A percentile compares a stretch with the other conserved stretches of the same genome.
Conservation (phyloP, 2,888 invertebrate species). For the Cantharis lateralis region DNA sequence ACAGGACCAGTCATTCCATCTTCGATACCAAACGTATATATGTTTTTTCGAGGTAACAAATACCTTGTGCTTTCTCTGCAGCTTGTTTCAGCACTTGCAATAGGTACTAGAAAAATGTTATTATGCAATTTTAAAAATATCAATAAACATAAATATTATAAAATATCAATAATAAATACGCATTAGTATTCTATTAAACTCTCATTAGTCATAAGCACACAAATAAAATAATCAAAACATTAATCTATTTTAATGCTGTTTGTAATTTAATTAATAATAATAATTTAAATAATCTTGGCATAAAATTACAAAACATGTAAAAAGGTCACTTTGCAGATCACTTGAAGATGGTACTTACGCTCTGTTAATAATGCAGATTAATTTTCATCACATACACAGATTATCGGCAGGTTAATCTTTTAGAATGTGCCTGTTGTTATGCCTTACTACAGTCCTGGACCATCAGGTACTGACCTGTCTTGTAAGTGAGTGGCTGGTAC, state of each 20-base stretch:
- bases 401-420: too few relatives aligned
- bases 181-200: background rate
- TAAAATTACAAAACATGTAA: background rate
- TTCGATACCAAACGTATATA: constrained; percentile 22
- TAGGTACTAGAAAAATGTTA: constrained; percentile 14
- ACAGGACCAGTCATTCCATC: constrained; percentile 22
- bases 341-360: too few relatives aligned
- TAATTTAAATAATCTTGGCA: background rate
- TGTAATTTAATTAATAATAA: background rate
- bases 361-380: too few relatives aligned
- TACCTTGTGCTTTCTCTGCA: constrained; percentile 16
- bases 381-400: too few relatives aligned
- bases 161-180: background rate
- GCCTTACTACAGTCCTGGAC: too few relatives aligned
- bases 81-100: constrained; percentile 15
- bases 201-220: background rate
- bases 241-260: background rate
- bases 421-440: too few relatives aligned
- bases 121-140: background rate
- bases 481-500: too few relatives aligned
- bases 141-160: background rate
- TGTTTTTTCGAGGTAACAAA: constrained; percentile 18
- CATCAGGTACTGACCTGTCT: too few relatives aligned
- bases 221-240: background rate
- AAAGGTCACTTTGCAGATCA: too few relatives aligned